A percentile compares a stretch with the other conserved stretches of the same genome.
These are phyloP conservation scores for Xiphophorus maculatus DNA, from an alignment of 2,113 vertebrate genomes.

Conservation along the genomic window DNA sequence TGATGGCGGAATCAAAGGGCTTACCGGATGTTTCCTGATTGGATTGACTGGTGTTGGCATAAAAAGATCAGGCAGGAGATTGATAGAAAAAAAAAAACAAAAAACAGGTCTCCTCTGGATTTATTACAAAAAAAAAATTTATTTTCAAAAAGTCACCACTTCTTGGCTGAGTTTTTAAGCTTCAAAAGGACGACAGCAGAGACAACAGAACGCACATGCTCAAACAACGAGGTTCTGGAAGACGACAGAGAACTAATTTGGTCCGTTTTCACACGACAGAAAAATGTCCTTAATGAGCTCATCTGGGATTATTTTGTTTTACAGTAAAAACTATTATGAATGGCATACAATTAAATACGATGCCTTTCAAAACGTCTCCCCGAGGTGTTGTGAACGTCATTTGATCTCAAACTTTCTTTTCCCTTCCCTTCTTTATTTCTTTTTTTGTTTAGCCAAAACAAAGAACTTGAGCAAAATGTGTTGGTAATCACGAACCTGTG, in stretches of 20 bases:
- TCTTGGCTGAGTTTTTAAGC: constrained; percentile 38
- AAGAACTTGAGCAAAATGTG: constrained; percentile 59
- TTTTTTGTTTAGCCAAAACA: constrained; percentile 59
- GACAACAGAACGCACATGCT: constrained; percentile 35
- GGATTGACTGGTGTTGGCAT: constrained; percentile 67
- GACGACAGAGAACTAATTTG: constrained; percentile 7
- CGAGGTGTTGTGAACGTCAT: constrained; percentile 27
- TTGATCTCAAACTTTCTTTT: constrained; percentile 64
- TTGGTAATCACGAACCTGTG: constrained; percentile 58
- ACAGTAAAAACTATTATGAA: constrained; percentile 46
- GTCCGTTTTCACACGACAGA: constrained; percentile 41
- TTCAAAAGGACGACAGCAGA: constrained; percentile 46
- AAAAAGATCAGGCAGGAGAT: constrained; percentile 71
- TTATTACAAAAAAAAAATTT: constrained; percentile 36
- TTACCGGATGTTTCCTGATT: constrained; percentile 71
- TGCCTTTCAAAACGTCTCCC: constrained; percentile 52
- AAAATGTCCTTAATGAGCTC: constrained; percentile 51
- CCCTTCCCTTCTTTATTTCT: constrained; percentile 33
- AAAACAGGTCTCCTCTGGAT: constrained; percentile 28
- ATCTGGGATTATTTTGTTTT: constrained; percentile 58
- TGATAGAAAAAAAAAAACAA: constrained; percentile 61
- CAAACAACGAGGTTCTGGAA: constrained; percentile 30
- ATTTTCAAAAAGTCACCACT: constrained; percentile 26
- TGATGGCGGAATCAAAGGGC: constrained; percentile 71
- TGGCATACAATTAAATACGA: constrained; percentile 38